Evolutionary conservation across 2,888 invertebrate species (phyloP).

Genomic region (Schizotus pectinicornis): DNA sequence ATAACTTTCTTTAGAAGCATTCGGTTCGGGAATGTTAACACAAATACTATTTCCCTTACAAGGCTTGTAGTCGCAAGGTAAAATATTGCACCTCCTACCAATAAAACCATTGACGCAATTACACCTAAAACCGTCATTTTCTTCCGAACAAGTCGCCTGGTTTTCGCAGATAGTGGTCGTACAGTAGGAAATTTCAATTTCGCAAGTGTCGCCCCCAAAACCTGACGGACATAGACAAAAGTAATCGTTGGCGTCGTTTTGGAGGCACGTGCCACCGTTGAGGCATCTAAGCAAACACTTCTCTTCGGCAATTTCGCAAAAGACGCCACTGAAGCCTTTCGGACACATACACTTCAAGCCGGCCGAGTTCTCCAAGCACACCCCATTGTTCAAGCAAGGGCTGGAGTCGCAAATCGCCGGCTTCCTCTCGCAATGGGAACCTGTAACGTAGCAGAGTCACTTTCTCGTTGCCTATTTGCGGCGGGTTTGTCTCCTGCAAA

Average conservation of each 20-base stretch:
- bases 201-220: conserved; percentile 52
- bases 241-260: conserved; percentile 55
- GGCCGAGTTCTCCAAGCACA: conserved; percentile 51
- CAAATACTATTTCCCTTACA: conserved; percentile 59
- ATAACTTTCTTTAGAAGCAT: conserved; percentile 58
- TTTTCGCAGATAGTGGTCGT: conserved; percentile 54
- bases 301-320: conserved; percentile 59
- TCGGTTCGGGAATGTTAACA: conserved; percentile 54
- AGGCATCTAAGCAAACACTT: conserved; percentile 58
- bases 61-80: conserved; percentile 66
- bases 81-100: conserved; percentile 62
- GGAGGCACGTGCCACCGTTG: conserved; percentile 62
- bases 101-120: conserved; percentile 61
- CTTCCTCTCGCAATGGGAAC: conserved; percentile 62
- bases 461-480: too few relatives aligned
- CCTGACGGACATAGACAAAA: conserved; percentile 56
- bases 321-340: conserved; percentile 59
- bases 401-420: conserved; percentile 60
- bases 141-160: conserved; percentile 55
- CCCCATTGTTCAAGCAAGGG: conserved; percentile 64
- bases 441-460: conserved; percentile 47
- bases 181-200: conserved; percentile 45
- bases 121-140: conserved; percentile 58
- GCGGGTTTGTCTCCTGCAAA: too few relatives aligned
- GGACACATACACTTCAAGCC: conserved; percentile 60